These are phyloP conservation scores for Daphoenositta chrysoptera DNA, from an alignment of 2,113 vertebrate genomes.

Conservation along the genomic window DNA sequence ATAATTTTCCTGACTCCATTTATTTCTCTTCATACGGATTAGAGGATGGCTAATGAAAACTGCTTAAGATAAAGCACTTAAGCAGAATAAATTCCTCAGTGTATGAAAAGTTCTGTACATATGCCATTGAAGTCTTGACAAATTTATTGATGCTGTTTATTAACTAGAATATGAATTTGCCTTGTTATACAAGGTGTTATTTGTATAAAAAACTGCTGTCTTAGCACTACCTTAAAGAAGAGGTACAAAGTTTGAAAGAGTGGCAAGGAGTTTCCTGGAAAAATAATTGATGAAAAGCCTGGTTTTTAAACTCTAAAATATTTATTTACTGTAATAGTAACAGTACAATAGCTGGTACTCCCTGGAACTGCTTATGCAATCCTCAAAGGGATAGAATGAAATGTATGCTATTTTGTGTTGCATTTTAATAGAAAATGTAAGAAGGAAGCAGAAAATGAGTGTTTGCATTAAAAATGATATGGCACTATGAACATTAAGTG, in stretches of 20 bases:
- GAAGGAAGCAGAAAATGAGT: constrained; percentile 70
- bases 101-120: background rate
- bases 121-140: constrained; percentile 30
- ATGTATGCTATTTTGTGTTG: constrained; percentile 67
- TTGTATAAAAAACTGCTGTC: constrained; percentile 42
- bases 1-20: background rate
- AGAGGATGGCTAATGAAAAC: background rate
- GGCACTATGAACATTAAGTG: constrained; percentile 64
- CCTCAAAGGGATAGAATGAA: constrained; percentile 66
- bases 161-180: constrained; percentile 48
- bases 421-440: constrained; percentile 68
- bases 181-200: constrained; percentile 10
- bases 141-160: constrained; percentile 55
- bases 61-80: constrained; percentile 15
- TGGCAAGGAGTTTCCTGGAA: background rate
- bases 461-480: constrained; percentile 76
- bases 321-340: constrained; percentile 67
- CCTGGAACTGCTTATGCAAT: constrained; percentile 52
- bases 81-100: constrained; percentile 10
- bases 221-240: constrained; percentile 36
- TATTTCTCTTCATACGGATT: background rate
- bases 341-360: constrained; percentile 62
- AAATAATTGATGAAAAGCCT: constrained; percentile 37
- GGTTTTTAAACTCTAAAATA: constrained; percentile 66
- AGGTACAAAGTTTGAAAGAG: constrained; percentile 57